Evolutionary conservation across 2,113 vertebrate genomes (phyloP), one percentile per base, ranked within the genome.

Genomic region (Paramisgurnus dabryanus): DNA sequence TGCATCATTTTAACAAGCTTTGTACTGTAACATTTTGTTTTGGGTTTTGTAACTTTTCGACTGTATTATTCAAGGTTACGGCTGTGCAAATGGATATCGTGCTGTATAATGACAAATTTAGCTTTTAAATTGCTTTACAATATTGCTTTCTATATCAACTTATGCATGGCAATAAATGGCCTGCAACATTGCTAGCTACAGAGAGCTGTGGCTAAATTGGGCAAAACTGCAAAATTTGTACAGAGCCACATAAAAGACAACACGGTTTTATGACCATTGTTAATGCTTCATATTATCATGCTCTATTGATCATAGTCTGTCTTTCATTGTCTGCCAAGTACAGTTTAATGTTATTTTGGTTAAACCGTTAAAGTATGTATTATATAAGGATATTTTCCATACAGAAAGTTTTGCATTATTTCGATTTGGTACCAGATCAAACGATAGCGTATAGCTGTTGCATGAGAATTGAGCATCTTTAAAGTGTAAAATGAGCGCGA

Each of bases 181-280:
- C 6, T 47, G 5, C 5, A 13, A 0, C 6, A 68, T 15, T 27
- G 67, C 18, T 47, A 27, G n/a, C 45, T 49, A 49, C 45, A 68
- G 45, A 49, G 22, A 27, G 45, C 4, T 68, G 67, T 68, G 18
- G 43, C 9, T 22, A 73, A 58, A 41, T 18, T 58, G 12, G 41
- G 15, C 13, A 40, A 41, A 57, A n/a, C 43, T 27, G 18, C 10
- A 58, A 58, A 58, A 41, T 58, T 3, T 72, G 70, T 8, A 4
- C 17, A 72, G 39, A 22, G 53, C 39, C 53, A 58, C 70, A 72
- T 58, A n/a, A 61, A 47, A 47, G 12, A 71, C 8, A 45, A 49
- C 12, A 63, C 41, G 49, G 58, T n/a, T 75, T 75, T 75, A 49
- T 63, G 34, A 27, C 43, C 7, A 75, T 75, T 47, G 63, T 63